Conservation (phyloP, 2,888 invertebrate genomes). For the Graphium colonna region DNA sequence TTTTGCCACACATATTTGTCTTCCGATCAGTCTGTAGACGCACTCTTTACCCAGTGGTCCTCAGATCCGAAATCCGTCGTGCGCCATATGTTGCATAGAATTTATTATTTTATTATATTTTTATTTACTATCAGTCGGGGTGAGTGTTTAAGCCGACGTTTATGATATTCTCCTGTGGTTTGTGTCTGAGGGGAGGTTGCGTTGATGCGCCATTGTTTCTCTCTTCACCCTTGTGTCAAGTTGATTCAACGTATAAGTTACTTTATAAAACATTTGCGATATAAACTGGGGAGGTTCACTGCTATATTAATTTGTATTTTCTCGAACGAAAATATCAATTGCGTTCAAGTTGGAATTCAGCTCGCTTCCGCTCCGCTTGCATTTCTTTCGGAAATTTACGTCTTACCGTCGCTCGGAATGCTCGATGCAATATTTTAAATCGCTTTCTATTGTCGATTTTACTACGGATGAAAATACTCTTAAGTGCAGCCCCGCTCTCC, state of each 20-base stretch:
- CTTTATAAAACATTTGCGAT: constrained; percentile 15
- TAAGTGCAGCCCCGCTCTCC: constrained; percentile 54
- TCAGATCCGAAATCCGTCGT: constrained; percentile 42
- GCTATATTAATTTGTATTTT: neutral
- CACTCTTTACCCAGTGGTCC: constrained; percentile 30
- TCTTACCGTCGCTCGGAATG: constrained; percentile 18
- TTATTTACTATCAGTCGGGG: constrained; percentile 75
- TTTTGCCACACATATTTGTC: constrained; percentile 25
- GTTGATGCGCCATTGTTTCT: constrained; percentile 71
- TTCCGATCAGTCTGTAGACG: constrained; percentile 29
- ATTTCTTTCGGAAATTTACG: constrained; percentile 13
- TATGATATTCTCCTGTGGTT: constrained; percentile 78
- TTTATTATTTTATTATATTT: constrained; percentile 78
- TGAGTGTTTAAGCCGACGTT: constrained; percentile 78
- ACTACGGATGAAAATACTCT: constrained; percentile 55
- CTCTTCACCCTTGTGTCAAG: constrained; percentile 63
- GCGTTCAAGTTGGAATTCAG: neutral
- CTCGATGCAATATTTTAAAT: constrained; percentile 55
- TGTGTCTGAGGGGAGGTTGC: constrained; percentile 54
- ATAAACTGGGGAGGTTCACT: neutral
- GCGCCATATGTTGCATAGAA: constrained; percentile 71
- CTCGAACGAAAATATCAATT: neutral
- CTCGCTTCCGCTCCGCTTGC: neutral
- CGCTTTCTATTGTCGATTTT: constrained; percentile 51
- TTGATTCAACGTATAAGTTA: constrained; percentile 47